phyloP scores from a whole-genome alignment of 2,888 invertebrate species.

The Fragum whitleyi region DNA sequence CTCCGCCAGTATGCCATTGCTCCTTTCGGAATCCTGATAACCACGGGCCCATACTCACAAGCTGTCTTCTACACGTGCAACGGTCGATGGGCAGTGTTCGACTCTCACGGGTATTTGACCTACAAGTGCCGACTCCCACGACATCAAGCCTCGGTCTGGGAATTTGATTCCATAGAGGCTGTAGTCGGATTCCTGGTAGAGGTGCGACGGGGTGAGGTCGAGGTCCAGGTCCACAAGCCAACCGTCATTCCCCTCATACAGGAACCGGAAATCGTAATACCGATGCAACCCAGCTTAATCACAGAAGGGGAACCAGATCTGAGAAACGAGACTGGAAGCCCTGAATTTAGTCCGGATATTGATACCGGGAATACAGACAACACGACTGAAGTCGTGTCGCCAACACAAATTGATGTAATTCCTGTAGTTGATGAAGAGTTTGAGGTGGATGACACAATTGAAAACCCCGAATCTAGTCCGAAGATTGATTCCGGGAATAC shows the following conservation, averaged over 20 bases:
- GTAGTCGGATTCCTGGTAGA: constrained; percentile 2
- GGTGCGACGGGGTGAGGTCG: neutral
- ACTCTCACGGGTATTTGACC: neutral
- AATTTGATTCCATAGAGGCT: neutral
- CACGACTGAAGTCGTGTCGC: too few species aligned
- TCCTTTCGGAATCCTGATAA: neutral
- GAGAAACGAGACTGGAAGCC: too few species aligned
- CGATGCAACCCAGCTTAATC: too few species aligned
- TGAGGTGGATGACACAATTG: neutral
- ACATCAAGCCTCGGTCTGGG: constrained; percentile 3
- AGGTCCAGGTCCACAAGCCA: neutral
- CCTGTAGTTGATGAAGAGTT: too few species aligned
- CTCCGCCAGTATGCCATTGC: neutral
- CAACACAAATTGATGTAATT: too few species aligned
- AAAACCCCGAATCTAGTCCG: too few species aligned
- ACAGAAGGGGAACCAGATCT: too few species aligned
- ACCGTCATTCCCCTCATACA: neutral
- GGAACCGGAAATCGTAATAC: neutral
- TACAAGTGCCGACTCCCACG: neutral
- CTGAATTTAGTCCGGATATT: neutral
- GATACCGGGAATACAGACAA: too few species aligned
- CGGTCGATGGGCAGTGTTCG: neutral
- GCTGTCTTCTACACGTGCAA: neutral
- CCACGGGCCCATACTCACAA: neutral
- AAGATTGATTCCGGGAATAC: too few species aligned